These are phyloP conservation scores for Calidris pygmaea DNA, from an alignment of 2,113 vertebrate species.

Conservation along the genomic window DNA sequence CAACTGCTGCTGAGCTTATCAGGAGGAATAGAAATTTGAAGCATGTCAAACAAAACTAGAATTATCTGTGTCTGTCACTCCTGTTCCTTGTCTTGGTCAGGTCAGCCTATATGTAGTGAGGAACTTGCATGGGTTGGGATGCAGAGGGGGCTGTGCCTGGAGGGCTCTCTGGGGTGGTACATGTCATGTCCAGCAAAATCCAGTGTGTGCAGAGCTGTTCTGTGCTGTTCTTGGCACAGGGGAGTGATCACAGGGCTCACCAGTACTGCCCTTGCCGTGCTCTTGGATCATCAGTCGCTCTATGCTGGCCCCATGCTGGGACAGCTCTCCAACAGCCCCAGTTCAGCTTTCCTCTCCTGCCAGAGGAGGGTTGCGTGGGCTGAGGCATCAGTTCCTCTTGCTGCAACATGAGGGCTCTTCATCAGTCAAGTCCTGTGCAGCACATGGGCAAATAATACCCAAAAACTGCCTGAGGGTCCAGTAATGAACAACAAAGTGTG, in stretches of 20 bases:
- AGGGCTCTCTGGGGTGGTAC: background rate
- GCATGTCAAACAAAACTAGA: background rate
- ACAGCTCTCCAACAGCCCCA: background rate
- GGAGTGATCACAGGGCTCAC: background rate
- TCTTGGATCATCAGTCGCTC: too few relatives aligned
- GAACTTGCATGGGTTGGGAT: background rate
- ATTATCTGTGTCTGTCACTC: background rate
- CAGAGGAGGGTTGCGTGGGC: accelerated
- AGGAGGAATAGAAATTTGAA: background rate
- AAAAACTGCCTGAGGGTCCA: background rate
- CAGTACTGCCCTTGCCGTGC: background rate
- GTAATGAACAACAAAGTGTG: background rate
- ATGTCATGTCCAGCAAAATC: background rate
- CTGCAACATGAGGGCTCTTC: background rate
- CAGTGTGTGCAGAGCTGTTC: background rate
- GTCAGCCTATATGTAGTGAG: background rate
- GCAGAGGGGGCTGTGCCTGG: background rate
- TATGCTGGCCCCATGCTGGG: background rate
- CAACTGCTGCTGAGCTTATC: background rate
- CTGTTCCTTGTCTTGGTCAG: background rate
- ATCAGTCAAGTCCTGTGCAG: background rate
- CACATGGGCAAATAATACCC: accelerated
- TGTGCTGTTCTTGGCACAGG: accelerated
- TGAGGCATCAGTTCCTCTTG: background rate
- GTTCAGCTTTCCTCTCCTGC: background rate